These are phyloP conservation scores for Halocaridina rubra DNA, from an alignment of 2,888 invertebrate species.

Conservation along the genomic window DNA sequence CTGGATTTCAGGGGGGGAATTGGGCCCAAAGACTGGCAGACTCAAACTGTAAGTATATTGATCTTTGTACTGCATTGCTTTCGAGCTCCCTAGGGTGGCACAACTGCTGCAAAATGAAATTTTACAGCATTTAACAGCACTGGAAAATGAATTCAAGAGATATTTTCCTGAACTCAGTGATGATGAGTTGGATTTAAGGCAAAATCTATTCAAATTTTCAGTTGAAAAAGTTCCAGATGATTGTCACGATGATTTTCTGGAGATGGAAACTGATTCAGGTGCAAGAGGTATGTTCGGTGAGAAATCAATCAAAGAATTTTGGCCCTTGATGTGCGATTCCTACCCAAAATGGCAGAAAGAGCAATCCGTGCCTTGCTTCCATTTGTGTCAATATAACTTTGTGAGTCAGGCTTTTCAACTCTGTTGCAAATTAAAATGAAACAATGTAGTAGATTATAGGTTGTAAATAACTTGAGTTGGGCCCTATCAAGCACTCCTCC, in stretches of 20 bases:
- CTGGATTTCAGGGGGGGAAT: too few relatives aligned
- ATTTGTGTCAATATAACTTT: slow-evolving; percentile 20
- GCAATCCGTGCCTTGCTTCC: slow-evolving; percentile 3
- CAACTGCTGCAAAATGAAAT: too few relatives aligned
- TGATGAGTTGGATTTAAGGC: too few relatives aligned
- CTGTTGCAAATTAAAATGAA: too few relatives aligned
- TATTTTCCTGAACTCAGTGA: not conserved
- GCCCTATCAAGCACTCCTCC: slow-evolving; percentile 30
- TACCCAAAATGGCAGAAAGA: slow-evolving; percentile 15
- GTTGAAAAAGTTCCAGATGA: slow-evolving; percentile 19
- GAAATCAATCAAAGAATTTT: not conserved
- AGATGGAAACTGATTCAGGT: slow-evolving; percentile 9
- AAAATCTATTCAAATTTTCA: too few relatives aligned
- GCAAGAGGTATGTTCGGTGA: not conserved
- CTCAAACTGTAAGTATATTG: too few relatives aligned
- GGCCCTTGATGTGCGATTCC: not conserved
- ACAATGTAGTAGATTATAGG: too few relatives aligned
- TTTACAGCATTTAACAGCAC: not conserved
- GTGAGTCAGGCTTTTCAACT: too few relatives aligned
- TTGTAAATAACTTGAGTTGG: not conserved
- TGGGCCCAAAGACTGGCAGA: too few relatives aligned
- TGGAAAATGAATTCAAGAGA: slow-evolving; percentile 24
- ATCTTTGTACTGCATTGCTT: too few relatives aligned
- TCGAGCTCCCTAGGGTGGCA: too few relatives aligned
- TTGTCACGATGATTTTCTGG: slow-evolving; percentile 21